Evolutionary conservation across 2,797 vertebrate species (phyloP), one percentile per base, ranked within the genome.

Genomic region (Knipowitschia caucasica): DNA sequence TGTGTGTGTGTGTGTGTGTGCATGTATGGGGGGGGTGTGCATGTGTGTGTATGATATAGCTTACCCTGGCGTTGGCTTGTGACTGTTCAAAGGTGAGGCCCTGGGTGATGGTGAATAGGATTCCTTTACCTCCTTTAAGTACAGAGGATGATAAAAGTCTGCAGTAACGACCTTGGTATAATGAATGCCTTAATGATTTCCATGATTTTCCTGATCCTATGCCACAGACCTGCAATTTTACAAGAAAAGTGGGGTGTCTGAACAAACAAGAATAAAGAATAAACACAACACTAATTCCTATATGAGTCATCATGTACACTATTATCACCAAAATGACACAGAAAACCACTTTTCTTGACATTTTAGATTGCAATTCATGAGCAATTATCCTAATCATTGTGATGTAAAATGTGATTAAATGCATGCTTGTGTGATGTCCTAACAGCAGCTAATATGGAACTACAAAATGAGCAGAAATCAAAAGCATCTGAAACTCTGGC

Each of bases 71-170:
- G 36, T 69, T 47, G 53, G 73, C 49, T 46, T 26, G 53, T 67
- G 77, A 61, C 54, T 87, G 82, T 90, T 89, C 86, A 89, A 89
- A 91, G 86, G 86, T 89, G 85, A 90, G 83, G 85, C 86, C 86
- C 80, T 78, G 83, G 84, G 85, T 86, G 80, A 88, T 88, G 73
- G 79, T 74, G 77, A 85, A 85, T 64, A 81, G 79, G 79, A 78
- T 77, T 84, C 80, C 70, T 81, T 86, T 83, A 84, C 84, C 81
- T 87, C 67, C 81, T 79, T 79, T 83, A 85, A 80, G 76, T 79
- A 80, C 71, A 81, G 78, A 76, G 81, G 72, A 78, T 77, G 75
- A 80, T 81, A 85, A 81, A 87, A 85, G 80, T 59, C 55, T 62
- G 64, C 65, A 70, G 71, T 80, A 87, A 86, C 75, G 73, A 88